Evolutionary conservation across 2,888 invertebrate genomes (phyloP).

Genomic region (Omphaloscelis lunosa): DNA sequence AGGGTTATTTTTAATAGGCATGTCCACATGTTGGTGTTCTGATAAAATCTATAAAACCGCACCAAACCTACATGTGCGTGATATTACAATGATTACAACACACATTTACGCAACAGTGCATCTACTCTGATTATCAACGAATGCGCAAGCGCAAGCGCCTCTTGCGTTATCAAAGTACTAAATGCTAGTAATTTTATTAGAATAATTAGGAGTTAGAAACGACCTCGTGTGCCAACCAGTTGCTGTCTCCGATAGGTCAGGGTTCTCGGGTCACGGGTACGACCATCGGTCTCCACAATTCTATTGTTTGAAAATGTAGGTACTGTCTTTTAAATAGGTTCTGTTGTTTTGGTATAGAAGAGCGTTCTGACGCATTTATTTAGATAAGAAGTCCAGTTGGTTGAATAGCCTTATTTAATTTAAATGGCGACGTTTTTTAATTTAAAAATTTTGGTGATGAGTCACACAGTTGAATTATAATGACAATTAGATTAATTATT

Average conservation of each 20-base stretch:
- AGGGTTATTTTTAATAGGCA: neutral
- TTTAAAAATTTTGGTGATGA: conserved; percentile 13
- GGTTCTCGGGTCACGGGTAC: conserved; percentile 60
- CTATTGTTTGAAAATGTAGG: conserved; percentile 52
- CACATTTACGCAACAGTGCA: conserved; percentile 44
- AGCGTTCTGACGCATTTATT: conserved; percentile 20
- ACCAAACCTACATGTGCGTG: conserved; percentile 3
- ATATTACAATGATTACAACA: conserved; percentile 31
- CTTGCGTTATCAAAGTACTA: conserved; percentile 35
- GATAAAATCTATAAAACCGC: conserved; percentile 20
- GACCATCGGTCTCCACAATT: conserved; percentile 44
- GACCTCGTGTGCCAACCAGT: conserved; percentile 50
- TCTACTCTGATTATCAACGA: conserved; percentile 25
- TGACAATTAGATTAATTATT: neutral
- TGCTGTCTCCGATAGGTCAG: conserved; percentile 60
- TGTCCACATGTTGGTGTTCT: neutral
- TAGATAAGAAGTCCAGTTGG: conserved; percentile 18
- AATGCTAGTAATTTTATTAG: conserved; percentile 40
- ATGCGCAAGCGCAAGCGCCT: conserved; percentile 19
- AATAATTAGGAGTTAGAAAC: conserved; percentile 12
- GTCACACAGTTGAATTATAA: conserved; percentile 13
- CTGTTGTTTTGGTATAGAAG: conserved; percentile 9
- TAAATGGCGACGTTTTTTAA: conserved; percentile 24
- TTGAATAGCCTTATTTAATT: conserved; percentile 46
- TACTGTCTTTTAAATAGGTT: conserved; percentile 31